These are phyloP conservation scores for Tauraco erythrolophus DNA, from an alignment of 2,113 vertebrate genomes.

Conservation along the genomic window DNA sequence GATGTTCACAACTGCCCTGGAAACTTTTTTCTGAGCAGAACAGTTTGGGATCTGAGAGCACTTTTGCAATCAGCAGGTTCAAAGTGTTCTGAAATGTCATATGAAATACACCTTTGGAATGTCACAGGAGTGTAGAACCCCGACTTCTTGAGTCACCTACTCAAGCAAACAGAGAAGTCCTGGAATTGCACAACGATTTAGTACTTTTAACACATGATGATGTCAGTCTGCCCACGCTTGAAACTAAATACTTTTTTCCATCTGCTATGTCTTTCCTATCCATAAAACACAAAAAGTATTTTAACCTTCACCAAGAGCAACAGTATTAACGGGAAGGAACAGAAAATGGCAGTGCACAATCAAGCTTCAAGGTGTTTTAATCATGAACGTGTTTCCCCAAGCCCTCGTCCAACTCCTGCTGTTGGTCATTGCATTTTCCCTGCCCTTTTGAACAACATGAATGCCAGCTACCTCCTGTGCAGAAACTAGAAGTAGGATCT, in stretches of 20 bases:
- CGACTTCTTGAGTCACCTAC: not conserved
- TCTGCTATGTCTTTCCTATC: not conserved
- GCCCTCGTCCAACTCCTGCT: not conserved
- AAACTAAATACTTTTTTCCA: not conserved
- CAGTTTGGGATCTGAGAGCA: not conserved
- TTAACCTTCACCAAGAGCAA: not conserved
- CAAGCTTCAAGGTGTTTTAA: not conserved
- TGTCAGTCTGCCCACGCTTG: not conserved
- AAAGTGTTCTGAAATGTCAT: not conserved
- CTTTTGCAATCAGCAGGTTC: not conserved
- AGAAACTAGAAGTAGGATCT: not conserved
- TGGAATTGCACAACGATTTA: not conserved
- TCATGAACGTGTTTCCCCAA: not conserved
- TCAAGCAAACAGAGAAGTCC: not conserved
- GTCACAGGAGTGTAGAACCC: not conserved
- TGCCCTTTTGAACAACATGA: not conserved
- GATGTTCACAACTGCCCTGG: not conserved
- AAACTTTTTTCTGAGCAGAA: not conserved
- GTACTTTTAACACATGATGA: not conserved
- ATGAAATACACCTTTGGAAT: not conserved
- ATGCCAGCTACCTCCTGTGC: not conserved
- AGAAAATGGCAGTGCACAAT: not conserved
- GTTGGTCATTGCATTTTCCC: not conserved
- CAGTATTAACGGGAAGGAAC: not conserved
- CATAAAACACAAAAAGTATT: not conserved